Conservation (phyloP, 2,888 invertebrate genomes). For the Plebejus anna region DNA sequence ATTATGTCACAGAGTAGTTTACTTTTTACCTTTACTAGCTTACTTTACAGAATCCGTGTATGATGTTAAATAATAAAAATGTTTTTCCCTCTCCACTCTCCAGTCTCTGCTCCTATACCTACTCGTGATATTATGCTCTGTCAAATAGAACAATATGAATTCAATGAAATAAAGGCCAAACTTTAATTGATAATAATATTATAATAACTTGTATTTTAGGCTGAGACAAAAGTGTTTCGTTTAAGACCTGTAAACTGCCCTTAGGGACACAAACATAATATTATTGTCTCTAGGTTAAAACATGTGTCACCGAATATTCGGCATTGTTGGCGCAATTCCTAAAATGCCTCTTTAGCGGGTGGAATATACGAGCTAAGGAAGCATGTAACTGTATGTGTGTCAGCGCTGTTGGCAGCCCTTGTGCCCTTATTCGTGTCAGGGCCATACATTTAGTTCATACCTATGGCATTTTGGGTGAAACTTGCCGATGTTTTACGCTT, state of each 20-base stretch:
- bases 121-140: too few relatives aligned
- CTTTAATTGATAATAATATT: too few relatives aligned
- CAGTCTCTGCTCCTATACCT: too few relatives aligned
- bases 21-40: too few relatives aligned
- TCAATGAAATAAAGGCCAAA: too few relatives aligned
- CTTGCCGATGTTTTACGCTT: background rate
- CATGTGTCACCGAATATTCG: background rate
- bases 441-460: constrained; percentile 4
- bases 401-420: background rate
- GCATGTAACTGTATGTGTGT: background rate
- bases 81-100: too few relatives aligned
- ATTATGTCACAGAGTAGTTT: too few relatives aligned
- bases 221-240: too few relatives aligned
- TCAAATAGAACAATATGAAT: too few relatives aligned
- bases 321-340: constrained; percentile 5
- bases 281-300: background rate
- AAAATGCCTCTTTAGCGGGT: constrained; percentile 13
- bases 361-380: constrained; percentile 11
- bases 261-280: background rate
- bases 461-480: background rate
- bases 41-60: too few relatives aligned
- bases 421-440: constrained; percentile 14
- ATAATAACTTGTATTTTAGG: too few relatives aligned
- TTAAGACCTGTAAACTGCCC: background rate
- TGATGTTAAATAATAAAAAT: too few relatives aligned